Conservation (phyloP, 2,797 vertebrate species). For the Remorina albescens region DNA sequence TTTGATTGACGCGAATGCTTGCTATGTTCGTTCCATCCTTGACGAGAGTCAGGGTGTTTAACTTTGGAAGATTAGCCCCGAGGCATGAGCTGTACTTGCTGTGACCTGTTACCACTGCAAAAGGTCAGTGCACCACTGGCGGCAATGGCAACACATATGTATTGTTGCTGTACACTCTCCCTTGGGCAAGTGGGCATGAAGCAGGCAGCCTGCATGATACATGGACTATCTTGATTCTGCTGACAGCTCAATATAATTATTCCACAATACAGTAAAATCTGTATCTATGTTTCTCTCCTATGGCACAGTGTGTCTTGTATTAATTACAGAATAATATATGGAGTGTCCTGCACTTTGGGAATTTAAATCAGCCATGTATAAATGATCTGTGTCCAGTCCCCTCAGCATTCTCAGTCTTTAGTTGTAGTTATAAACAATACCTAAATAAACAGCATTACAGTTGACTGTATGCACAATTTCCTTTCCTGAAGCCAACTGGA, state of each 20-base stretch:
- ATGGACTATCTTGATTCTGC: constrained; percentile 53
- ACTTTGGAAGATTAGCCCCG: constrained; percentile 44
- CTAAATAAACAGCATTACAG: constrained; percentile 11
- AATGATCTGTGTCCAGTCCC: constrained; percentile 1
- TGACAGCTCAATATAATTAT: constrained; percentile 56
- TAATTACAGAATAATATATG: constrained; percentile 14
- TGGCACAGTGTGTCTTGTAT: constrained; percentile 18
- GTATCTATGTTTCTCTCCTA: constrained; percentile 35
- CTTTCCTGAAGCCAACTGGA: constrained; percentile 23
- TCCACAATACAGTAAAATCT: constrained; percentile 29
- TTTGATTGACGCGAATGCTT: constrained; percentile 60
- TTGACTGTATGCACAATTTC: not conserved
- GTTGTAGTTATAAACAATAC: not conserved
- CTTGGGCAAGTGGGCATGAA: constrained; percentile 36
- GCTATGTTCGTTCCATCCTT: constrained; percentile 45
- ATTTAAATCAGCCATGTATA: constrained; percentile 36
- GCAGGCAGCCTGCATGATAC: constrained; percentile 57
- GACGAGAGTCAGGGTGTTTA: constrained; percentile 29
- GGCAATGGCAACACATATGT: constrained; percentile 49
- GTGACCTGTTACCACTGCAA: constrained; percentile 59
- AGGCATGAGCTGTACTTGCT: constrained; percentile 48
- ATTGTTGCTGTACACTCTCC: constrained; percentile 57
- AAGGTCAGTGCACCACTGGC: constrained; percentile 67
- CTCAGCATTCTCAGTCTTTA: not conserved
- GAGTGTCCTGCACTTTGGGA: constrained; percentile 12